These are phyloP conservation scores for Macrochelys suwanniensis DNA, from an alignment of 2,797 vertebrate species.

Conservation along the genomic window DNA sequence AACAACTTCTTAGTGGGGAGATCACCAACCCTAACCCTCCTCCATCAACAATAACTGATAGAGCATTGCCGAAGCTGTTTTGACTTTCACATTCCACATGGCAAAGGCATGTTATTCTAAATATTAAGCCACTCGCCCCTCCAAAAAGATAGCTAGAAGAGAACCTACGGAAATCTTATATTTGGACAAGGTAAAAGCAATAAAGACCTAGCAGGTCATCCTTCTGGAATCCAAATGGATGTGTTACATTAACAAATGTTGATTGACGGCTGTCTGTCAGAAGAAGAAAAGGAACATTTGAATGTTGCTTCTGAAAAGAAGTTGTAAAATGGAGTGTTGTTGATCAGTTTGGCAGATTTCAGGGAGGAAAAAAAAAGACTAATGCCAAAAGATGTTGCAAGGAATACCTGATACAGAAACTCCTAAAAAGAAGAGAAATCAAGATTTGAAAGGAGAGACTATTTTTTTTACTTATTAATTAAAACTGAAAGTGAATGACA, in stretches of 20 bases:
- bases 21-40: slow-evolving; percentile 10
- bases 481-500: slow-evolving; percentile 74
- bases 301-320: slow-evolving; percentile 47
- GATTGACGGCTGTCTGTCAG: slow-evolving; percentile 26
- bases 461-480: slow-evolving; percentile 46
- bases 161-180: background rate
- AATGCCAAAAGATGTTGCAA: slow-evolving; percentile 62
- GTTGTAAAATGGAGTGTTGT: slow-evolving; percentile 54
- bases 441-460: slow-evolving; percentile 36
- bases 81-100: slow-evolving; percentile 51
- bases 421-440: slow-evolving; percentile 62
- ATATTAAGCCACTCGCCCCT: background rate
- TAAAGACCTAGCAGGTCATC: slow-evolving; percentile 32
- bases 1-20: slow-evolving; percentile 62
- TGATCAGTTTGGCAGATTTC: slow-evolving; percentile 61
- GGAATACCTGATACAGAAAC: slow-evolving; percentile 70
- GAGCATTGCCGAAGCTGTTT: slow-evolving; percentile 46
- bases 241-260: background rate
- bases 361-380: slow-evolving; percentile 55
- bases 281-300: slow-evolving; percentile 1
- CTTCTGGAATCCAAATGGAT: slow-evolving; percentile 41
- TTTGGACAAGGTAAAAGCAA: slow-evolving; percentile 57
- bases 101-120: slow-evolving; percentile 13
- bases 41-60: slow-evolving; percentile 4
- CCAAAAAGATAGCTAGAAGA: slow-evolving; percentile 22